Evolutionary conservation across 2,888 invertebrate species (phyloP), one percentile per base, ranked within the genome.

Genomic region (Leptopterna dolabrata): DNA sequence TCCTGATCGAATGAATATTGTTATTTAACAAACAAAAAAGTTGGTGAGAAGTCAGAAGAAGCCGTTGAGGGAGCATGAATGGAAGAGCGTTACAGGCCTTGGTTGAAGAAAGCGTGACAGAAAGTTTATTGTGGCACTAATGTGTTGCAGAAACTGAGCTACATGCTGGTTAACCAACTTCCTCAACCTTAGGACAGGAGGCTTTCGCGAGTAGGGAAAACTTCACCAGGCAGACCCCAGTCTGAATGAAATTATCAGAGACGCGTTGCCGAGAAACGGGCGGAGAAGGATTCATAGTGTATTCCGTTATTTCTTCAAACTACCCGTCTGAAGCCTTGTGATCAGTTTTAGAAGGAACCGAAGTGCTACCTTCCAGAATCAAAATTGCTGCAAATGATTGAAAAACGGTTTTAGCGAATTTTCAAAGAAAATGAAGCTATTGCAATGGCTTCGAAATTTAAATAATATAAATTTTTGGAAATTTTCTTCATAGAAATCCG

Each of bases 91-190:
- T 47, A 2, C 13, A 7, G 7, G 3, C 16, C 76, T 76, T 70
- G 70, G 16, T n/a, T 29, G 76, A 76, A 76, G 76, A 30, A 76
- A 30, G 13, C 36, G 76, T 76, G n/a, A 36, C 76, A 30, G 45
- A 45, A 45, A 78, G 78, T 78, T 78, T 43, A 78, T 78, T 78
- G 78, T 78, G 45, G 43, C 45, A n/a, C 45, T 78, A 78, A 78
- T 45, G 78, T 78, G 78, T 78, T 78, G 24, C 78, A 41, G 45
- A 24, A 78, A 78, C 45, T 78, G 45, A 78, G 78, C 24, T 78
- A 45, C 43, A 45, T 43, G 47, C 13, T 45, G 43, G 30, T 41
- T 45, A 24, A 45, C 76, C 41, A n/a, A 14, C 47, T 47, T 47
- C 47, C 47, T 47, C 47, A 27, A 70, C 29, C 70, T 70, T n/a